phyloP scores from a whole-genome alignment of 2,888 invertebrate species.

The Amphipoea oculea region DNA sequence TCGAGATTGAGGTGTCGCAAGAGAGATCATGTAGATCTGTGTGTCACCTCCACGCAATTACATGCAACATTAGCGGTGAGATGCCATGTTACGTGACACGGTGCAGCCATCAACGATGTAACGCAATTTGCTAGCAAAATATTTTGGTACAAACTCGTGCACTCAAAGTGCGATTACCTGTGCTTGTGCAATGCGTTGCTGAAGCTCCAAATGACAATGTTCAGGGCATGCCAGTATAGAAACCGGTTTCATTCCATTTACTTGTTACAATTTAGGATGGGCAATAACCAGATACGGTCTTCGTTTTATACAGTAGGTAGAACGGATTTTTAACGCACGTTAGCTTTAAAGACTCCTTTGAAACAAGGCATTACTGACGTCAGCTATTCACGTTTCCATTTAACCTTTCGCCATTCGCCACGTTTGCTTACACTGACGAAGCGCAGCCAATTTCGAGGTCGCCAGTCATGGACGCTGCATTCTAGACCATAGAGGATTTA shows the following conservation, averaged over 20 bases:
- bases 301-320: slow-evolving; percentile 22
- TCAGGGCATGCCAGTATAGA: slow-evolving; percentile 5
- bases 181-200: slow-evolving; percentile 40
- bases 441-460: slow-evolving; percentile 69
- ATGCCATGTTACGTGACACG: slow-evolving; percentile 54
- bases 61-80: slow-evolving; percentile 59
- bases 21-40: slow-evolving; percentile 33
- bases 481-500: slow-evolving; percentile 47
- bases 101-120: slow-evolving; percentile 38
- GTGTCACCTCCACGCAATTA: slow-evolving; percentile 59
- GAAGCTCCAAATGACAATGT: slow-evolving; percentile 37
- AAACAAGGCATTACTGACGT: slow-evolving; percentile 56
- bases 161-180: slow-evolving; percentile 45
- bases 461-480: slow-evolving; percentile 56
- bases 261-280: slow-evolving; percentile 33
- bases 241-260: slow-evolving; percentile 35
- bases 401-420: slow-evolving; percentile 68
- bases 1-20: slow-evolving; percentile 49
- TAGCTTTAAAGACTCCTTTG: slow-evolving; percentile 33
- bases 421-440: slow-evolving; percentile 66
- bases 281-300: slow-evolving; percentile 30
- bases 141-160: slow-evolving; percentile 49
- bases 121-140: slow-evolving; percentile 49
- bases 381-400: slow-evolving; percentile 61
- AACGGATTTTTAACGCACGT: slow-evolving; percentile 14